Conservation (phyloP, 2,888 invertebrate species). For the Trachelus troglodyta region DNA sequence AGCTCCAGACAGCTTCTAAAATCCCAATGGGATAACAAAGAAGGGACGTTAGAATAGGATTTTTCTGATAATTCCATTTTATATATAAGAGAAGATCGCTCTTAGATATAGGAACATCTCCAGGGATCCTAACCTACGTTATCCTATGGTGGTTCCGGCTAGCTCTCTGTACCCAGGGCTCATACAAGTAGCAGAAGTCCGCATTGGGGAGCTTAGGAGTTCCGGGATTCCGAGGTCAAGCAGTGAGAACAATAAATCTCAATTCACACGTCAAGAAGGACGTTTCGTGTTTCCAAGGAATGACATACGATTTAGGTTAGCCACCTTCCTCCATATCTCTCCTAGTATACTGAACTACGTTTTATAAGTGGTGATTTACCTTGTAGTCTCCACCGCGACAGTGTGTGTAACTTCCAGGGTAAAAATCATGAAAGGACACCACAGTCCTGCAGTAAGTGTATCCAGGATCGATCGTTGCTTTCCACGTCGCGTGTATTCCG, state of each 20-base stretch:
- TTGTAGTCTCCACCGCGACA: background rate
- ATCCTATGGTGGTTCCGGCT: background rate
- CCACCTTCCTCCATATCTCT: background rate
- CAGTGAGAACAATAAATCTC: conserved; percentile 51
- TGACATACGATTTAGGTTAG: conserved; percentile 40
- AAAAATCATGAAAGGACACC: background rate
- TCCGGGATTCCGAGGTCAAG: conserved; percentile 35
- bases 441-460: background rate
- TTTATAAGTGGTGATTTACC: too few relatives aligned
- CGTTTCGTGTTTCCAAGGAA: conserved; percentile 46
- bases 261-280: conserved; percentile 53
- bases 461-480: background rate
- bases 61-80: background rate
- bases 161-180: background rate
- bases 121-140: background rate
- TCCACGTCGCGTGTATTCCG: background rate
- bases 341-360: background rate
- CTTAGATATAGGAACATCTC: background rate
- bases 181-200: background rate
- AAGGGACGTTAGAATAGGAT: background rate
- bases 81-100: background rate
- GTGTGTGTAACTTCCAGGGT: background rate
- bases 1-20: background rate
- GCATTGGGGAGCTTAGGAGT: background rate
- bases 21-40: background rate